Conservation (phyloP, 2,888 invertebrate genomes). For the Drosophila pegasa region DNA sequence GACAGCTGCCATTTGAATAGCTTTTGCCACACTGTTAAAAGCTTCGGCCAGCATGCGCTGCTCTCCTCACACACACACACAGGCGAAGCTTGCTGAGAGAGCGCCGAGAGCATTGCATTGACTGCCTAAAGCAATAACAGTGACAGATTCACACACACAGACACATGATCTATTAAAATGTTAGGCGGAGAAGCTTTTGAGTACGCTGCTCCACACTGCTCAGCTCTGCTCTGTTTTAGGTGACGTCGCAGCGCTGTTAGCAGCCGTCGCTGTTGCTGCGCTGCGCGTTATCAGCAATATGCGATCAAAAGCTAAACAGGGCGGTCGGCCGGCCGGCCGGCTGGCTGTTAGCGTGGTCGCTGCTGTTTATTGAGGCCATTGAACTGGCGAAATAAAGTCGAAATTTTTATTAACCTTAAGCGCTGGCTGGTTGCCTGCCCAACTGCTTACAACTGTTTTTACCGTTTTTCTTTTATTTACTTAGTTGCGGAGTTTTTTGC, state of each 20-base stretch:
- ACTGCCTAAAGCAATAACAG: slow-evolving; percentile 15
- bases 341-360: slow-evolving; percentile 46
- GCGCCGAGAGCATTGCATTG: slow-evolving; percentile 6
- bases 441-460: slow-evolving; percentile 74
- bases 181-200: slow-evolving; percentile 20
- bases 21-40: slow-evolving; percentile 14
- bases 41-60: slow-evolving; percentile 11
- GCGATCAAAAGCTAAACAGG: slow-evolving; percentile 55
- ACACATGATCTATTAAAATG: slow-evolving; percentile 22
- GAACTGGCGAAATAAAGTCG: slow-evolving; percentile 65
- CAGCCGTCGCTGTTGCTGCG: slow-evolving; percentile 32
- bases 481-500: slow-evolving; percentile 42
- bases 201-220: slow-evolving; percentile 21
- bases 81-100: background rate
- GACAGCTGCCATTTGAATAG: slow-evolving; percentile 27
- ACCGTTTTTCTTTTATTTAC: slow-evolving; percentile 65
- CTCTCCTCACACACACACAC: background rate
- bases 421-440: slow-evolving; percentile 48
- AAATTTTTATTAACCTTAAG: slow-evolving; percentile 63
- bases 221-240: slow-evolving; percentile 6
- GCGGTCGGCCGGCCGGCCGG: slow-evolving; percentile 16
- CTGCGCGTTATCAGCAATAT: slow-evolving; percentile 66
- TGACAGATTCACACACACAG: background rate
- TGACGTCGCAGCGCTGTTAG: slow-evolving; percentile 18
- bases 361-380: slow-evolving; percentile 65